Evolutionary conservation across 2,113 vertebrate species (phyloP).

Genomic region (Noturus placidus): DNA sequence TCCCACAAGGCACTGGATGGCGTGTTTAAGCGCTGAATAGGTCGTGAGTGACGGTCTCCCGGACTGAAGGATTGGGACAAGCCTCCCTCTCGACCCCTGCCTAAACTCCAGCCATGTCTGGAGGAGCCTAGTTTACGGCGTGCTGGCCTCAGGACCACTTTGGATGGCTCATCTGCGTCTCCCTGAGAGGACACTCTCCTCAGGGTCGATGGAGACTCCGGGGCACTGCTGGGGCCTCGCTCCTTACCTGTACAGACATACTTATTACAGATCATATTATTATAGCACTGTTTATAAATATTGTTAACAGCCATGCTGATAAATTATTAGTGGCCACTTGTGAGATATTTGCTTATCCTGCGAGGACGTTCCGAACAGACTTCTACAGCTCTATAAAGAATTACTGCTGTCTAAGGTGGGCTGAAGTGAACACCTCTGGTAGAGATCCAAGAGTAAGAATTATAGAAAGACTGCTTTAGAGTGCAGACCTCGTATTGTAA

Average conservation of each 20-base stretch:
- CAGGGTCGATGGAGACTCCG: constrained; percentile 65
- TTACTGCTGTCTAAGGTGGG: constrained; percentile 36
- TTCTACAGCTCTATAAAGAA: constrained; percentile 37
- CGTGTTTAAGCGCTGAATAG: constrained; percentile 59
- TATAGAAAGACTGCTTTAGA: constrained; percentile 15
- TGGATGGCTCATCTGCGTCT: constrained; percentile 58
- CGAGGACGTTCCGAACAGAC: not conserved
- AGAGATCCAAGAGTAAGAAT: constrained; percentile 35
- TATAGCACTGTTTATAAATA: constrained; percentile 15
- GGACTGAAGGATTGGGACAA: constrained; percentile 73
- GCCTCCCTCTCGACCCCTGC: constrained; percentile 56
- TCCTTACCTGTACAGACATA: constrained; percentile 33
- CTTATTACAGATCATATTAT: not conserved
- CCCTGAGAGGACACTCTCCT: constrained; percentile 58
- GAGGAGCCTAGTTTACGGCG: constrained; percentile 76
- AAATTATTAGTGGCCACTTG: constrained; percentile 15
- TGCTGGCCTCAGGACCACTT: constrained; percentile 41
- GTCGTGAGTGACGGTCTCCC: constrained; percentile 64
- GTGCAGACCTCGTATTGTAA: constrained; percentile 43
- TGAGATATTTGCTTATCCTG: constrained; percentile 22
- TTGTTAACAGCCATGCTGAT: not conserved
- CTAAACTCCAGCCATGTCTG: constrained; percentile 73
- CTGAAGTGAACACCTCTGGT: constrained; percentile 31
- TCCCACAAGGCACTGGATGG: constrained; percentile 63
- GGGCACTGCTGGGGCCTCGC: constrained; percentile 68